Base-by-base conservation (phyloP, 23 tunicate genomes). In the Styela plicata region DNA sequence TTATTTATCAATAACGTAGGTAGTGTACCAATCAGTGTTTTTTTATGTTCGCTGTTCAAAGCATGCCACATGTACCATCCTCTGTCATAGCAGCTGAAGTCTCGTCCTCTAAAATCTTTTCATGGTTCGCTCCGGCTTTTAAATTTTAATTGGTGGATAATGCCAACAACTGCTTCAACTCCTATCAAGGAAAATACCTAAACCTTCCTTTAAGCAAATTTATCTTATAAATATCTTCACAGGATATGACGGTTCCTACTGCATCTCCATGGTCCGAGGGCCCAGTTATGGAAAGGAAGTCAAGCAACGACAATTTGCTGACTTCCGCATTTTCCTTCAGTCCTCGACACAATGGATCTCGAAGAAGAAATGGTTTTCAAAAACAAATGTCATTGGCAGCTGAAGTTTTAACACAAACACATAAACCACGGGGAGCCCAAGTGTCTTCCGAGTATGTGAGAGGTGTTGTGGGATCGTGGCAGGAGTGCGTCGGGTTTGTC, bases 401-500 rank as follows among this genome's bases (percentile, higher is more conserved):
- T 5, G 63, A 75, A 24, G 63, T 30, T 18, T 36, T 29, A 3
- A 63, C 33, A 3, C 73, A 80, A 63, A 22, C 36, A 16, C 68
- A 28, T 36, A 20, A 67, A 83, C 3, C 76, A 76, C 57, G 57
- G 13, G 57, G 57, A 18, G 31, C 74, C 13, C 69, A 84, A 31
- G 74, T 86, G 1, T 62, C 84, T 37, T 73, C 97, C 1, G 86
- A 82, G 30, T 85, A 91, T 64, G 90, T 91, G 64, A 76, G 79
- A 62, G 83, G 80, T 0, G 84, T 91, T 31, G 83, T 91, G 24
- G 84, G 86, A 27, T 74, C 79, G 18, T 91, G 97, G 97, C 64
- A 53, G 27, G 97, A 91, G 70, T 91, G 97, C 69, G 90, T 78
- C 3, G 97, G 97, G 3, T 91, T 82, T 57, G 97, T 90, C 5